These are phyloP conservation scores for Acanthochromis polyacanthus DNA, from an alignment of 2,113 vertebrate species.

Conservation along the genomic window DNA sequence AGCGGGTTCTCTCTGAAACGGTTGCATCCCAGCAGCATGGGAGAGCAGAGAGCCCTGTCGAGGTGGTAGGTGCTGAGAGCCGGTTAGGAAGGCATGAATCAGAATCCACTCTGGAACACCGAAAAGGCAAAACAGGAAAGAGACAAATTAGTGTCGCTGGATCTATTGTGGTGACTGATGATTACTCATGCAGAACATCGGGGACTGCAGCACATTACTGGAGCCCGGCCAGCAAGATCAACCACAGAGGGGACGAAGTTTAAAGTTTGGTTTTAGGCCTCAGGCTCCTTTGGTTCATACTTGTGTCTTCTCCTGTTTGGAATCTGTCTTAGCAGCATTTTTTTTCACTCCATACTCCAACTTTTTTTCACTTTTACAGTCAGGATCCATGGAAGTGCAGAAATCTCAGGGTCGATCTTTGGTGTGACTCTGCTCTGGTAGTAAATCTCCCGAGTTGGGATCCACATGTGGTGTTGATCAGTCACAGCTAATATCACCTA, in stretches of 20 bases:
- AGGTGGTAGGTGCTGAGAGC: slow-evolving; percentile 28
- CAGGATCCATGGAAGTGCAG: slow-evolving; percentile 15
- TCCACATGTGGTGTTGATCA: slow-evolving; percentile 77
- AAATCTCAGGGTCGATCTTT: slow-evolving; percentile 48
- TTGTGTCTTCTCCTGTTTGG: too few species aligned
- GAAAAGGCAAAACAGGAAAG: slow-evolving; percentile 72
- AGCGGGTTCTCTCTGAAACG: slow-evolving; percentile 18
- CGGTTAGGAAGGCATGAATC: slow-evolving; percentile 68
- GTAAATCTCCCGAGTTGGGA: slow-evolving; percentile 57
- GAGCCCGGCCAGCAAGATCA: slow-evolving; percentile 45
- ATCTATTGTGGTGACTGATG: slow-evolving; percentile 68
- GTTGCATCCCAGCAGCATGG: slow-evolving; percentile 8
- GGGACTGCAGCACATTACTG: slow-evolving; percentile 44
- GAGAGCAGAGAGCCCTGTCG: slow-evolving; percentile 9
- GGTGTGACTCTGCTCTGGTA: slow-evolving; percentile 47
- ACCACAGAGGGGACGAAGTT: slow-evolving; percentile 23
- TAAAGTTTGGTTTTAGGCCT: slow-evolving; percentile 11
- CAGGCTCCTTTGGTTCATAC: neutral
- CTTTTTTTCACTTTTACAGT: slow-evolving; percentile 12
- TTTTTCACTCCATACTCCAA: neutral
- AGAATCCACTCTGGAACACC: slow-evolving; percentile 44
- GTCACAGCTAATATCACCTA: slow-evolving; percentile 79
- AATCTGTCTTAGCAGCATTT: too few species aligned
- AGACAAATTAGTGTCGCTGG: slow-evolving; percentile 57
- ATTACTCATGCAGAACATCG: slow-evolving; percentile 60